Evolutionary conservation across 2,113 vertebrate genomes (phyloP).

Genomic region (Poeciliopsis prolifica): DNA sequence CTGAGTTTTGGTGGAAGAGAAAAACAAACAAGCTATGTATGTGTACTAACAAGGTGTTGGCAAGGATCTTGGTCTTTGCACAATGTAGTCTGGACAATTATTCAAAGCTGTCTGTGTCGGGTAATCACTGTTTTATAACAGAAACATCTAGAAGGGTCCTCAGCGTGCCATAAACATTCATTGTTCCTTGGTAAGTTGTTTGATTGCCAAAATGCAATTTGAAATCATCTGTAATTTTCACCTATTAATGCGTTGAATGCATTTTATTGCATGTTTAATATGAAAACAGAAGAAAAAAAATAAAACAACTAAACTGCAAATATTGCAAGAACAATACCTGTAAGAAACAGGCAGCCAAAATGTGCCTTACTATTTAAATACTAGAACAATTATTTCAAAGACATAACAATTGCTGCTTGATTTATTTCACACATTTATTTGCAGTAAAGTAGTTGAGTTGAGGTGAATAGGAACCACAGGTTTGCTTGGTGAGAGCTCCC

Average conservation of each 20-base stretch:
- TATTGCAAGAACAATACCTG: neutral
- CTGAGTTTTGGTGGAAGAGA: conserved; percentile 74
- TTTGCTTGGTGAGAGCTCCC: conserved; percentile 48
- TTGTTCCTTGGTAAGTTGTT: neutral
- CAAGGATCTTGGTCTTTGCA: conserved; percentile 44
- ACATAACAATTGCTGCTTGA: conserved; percentile 4
- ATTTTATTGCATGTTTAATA: neutral
- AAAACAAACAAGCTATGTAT: conserved; percentile 60
- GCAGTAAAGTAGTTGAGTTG: neutral
- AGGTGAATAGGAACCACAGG: neutral
- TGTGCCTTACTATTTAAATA: no score
- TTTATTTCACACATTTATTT: conserved; percentile 10
- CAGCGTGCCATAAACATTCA: conserved; percentile 1
- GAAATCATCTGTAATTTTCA: neutral
- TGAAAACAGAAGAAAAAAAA: neutral
- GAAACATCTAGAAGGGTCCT: conserved; percentile 16
- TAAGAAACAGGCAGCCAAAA: no score
- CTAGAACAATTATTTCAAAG: neutral
- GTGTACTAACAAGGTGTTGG: conserved; percentile 48
- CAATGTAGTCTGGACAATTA: conserved; percentile 34
- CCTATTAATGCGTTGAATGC: neutral
- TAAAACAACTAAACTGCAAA: neutral
- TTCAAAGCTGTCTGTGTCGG: conserved; percentile 30
- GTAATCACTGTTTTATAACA: conserved; percentile 20
- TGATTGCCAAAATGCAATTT: neutral